Percentiles rank a stretch among this genome's conserved stretches.
phyloP scores from a whole-genome alignment of 2,797 vertebrate species.

The Hypotaenidia philippensis region DNA sequence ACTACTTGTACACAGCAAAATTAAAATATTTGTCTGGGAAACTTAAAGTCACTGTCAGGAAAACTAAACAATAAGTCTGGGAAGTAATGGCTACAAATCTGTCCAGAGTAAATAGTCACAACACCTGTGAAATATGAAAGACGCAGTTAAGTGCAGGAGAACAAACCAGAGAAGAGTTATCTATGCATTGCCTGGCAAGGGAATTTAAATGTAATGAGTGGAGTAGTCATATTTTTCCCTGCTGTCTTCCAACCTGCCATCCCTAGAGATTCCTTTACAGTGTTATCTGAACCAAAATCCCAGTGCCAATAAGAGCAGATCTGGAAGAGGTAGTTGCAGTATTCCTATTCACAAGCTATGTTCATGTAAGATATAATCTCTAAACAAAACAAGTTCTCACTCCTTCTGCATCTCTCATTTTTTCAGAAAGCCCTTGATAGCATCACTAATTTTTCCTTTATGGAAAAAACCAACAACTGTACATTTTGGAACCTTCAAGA shows the following conservation, averaged over 20 bases:
- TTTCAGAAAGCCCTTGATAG: neutral
- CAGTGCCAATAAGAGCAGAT: neutral
- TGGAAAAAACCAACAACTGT: rapidly evolving
- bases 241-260: neutral
- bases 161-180: neutral
- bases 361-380: neutral
- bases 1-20: neutral
- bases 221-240: neutral
- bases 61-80: neutral
- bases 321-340: neutral
- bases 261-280: neutral
- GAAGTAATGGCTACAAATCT: neutral
- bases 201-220: neutral
- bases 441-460: neutral
- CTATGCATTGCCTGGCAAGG: neutral
- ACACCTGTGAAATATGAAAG: neutral
- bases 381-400: neutral
- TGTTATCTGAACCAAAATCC: neutral
- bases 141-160: neutral
- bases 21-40: neutral
- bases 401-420: neutral
- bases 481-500: neutral
- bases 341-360: neutral
- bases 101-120: neutral
- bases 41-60: neutral